These are phyloP conservation scores for Lepidochrysops patricia DNA, from an alignment of 2,888 invertebrate genomes.

Conservation along the genomic window DNA sequence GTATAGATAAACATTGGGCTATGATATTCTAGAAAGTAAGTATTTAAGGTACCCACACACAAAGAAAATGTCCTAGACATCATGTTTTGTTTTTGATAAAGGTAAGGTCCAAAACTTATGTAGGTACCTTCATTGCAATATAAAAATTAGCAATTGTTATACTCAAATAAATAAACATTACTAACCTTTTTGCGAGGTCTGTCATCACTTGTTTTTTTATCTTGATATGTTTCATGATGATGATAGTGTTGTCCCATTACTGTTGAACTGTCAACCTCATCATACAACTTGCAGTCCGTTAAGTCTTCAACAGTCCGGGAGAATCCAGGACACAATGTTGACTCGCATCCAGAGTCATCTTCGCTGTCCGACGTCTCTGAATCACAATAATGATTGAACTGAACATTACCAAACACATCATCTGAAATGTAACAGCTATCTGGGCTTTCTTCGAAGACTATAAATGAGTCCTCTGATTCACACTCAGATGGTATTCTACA, in stretches of 20 bases:
- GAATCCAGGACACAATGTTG: slow-evolving; percentile 26
- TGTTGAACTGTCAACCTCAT: slow-evolving; percentile 49
- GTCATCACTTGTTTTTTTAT: neutral
- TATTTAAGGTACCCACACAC: too few relatives aligned
- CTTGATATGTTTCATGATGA: neutral
- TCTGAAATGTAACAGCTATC: slow-evolving; percentile 56
- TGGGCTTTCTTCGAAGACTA: slow-evolving; percentile 62
- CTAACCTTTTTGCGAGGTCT: neutral
- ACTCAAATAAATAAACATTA: neutral
- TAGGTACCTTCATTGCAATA: too few relatives aligned
- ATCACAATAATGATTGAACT: slow-evolving; percentile 24
- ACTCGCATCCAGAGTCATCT: slow-evolving; percentile 23
- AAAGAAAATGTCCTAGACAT: too few relatives aligned
- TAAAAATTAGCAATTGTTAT: neutral
- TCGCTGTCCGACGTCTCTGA: slow-evolving; percentile 26
- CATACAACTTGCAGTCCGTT: slow-evolving; percentile 52
- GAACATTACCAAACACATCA: slow-evolving; percentile 50
- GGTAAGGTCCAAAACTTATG: too few relatives aligned
- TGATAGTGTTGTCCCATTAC: slow-evolving; percentile 25
- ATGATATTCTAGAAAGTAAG: too few relatives aligned
- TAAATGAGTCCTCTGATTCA: slow-evolving; percentile 76
- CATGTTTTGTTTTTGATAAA: too few relatives aligned
- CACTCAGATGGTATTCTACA: slow-evolving; percentile 55
- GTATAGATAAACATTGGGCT: too few relatives aligned
- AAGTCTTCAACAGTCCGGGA: slow-evolving; percentile 54